Conservation (phyloP, 1,140 invertebrate species). For the Drosophila pallidifrons region DNA sequence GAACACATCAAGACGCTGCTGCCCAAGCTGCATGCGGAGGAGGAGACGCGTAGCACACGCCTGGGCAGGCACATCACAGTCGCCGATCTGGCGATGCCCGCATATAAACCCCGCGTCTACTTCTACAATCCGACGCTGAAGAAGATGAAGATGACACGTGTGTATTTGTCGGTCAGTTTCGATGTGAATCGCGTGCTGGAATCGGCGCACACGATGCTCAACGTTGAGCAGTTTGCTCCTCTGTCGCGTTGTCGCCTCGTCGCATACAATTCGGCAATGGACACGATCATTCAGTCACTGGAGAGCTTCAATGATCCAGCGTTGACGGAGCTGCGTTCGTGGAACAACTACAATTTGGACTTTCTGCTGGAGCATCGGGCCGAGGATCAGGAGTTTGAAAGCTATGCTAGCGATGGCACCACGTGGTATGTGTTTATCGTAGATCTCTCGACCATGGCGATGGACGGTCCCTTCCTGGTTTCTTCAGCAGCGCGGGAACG, state of each 20-base stretch:
- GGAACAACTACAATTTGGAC: conserved; percentile 83
- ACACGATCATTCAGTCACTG: conserved; percentile 90
- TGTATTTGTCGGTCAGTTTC: conserved; percentile 87
- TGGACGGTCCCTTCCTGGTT: conserved; percentile 88
- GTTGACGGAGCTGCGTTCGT: conserved; percentile 70
- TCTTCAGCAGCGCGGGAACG: conserved; percentile 87
- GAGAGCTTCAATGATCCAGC: conserved; percentile 87
- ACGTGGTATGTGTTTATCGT: conserved; percentile 89
- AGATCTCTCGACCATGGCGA: conserved; percentile 87
- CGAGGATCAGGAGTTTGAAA: conserved; percentile 88
- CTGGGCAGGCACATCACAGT: conserved; percentile 81
- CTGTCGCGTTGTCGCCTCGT: conserved; percentile 90
- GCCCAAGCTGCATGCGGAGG: conserved; percentile 89
- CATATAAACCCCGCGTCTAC: conserved; percentile 89
- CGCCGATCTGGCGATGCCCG: conserved; percentile 83
- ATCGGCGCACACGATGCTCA: conserved; percentile 87
- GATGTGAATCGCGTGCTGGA: conserved; percentile 87
- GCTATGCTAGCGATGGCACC: conserved; percentile 88
- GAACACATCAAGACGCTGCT: conserved; percentile 90
- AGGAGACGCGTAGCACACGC: conserved; percentile 87
- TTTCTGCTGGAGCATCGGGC: conserved; percentile 90
- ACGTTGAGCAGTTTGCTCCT: conserved; percentile 87
- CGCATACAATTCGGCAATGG: conserved; percentile 89
- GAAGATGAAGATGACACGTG: conserved; percentile 86
- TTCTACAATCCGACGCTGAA: conserved; percentile 87